Conservation (phyloP, 2,888 invertebrate genomes). For the Tridacna gigas region DNA sequence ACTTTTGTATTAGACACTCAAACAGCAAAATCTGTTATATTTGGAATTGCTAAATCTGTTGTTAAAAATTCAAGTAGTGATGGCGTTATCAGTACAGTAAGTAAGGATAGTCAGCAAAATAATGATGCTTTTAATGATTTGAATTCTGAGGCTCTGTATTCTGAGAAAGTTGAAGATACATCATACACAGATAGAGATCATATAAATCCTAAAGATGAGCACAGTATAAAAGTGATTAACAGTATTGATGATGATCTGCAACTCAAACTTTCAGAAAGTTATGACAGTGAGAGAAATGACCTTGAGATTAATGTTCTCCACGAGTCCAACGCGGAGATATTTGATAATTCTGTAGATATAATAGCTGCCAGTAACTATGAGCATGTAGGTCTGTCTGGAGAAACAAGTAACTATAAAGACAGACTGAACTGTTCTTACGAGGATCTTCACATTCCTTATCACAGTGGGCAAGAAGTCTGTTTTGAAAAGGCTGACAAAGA, state of each 20-base stretch:
- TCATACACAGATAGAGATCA: not conserved
- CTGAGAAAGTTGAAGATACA: slow-evolving; percentile 18
- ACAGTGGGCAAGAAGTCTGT: slow-evolving; percentile 70
- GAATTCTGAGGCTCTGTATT: slow-evolving; percentile 34
- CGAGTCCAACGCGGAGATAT: slow-evolving; percentile 46
- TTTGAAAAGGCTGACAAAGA: slow-evolving; percentile 58
- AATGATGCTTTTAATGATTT: not conserved
- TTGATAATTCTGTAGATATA: slow-evolving; percentile 63
- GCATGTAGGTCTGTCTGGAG: slow-evolving; percentile 60
- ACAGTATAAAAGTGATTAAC: not conserved
- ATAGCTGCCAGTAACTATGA: slow-evolving; percentile 78
- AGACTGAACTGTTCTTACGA: slow-evolving; percentile 59
- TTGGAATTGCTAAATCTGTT: not conserved
- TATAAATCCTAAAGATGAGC: not conserved
- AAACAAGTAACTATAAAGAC: slow-evolving; percentile 44
- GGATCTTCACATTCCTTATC: slow-evolving; percentile 69
- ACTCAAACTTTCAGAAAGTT: slow-evolving; percentile 15
- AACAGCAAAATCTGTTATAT: slow-evolving; percentile 46
- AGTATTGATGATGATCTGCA: slow-evolving; percentile 1
- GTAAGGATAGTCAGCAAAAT: not conserved
- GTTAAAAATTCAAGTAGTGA: not conserved
- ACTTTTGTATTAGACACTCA: slow-evolving; percentile 80
- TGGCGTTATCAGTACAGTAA: not conserved
- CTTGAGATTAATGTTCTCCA: slow-evolving; percentile 59
- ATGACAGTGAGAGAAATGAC: slow-evolving; percentile 28